A percentile compares a stretch with the other conserved stretches of the same genome.
These are phyloP conservation scores for Megaceryle alcyon DNA, from an alignment of 2,797 vertebrate species.

Conservation along the genomic window DNA sequence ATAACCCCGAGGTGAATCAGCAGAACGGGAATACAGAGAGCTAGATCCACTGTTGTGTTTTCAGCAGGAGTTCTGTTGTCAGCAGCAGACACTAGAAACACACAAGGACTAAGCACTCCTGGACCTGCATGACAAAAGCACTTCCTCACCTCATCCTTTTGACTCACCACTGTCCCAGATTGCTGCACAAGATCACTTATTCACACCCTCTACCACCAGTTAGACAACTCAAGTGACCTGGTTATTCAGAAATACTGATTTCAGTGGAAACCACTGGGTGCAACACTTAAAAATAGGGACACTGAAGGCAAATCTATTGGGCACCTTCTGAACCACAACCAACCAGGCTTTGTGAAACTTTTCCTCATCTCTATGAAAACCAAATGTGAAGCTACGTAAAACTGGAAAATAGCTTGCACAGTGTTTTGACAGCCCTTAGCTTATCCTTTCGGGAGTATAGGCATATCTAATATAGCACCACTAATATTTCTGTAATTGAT, in stretches of 20 bases:
- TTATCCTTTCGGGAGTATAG: not conserved
- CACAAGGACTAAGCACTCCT: fast-evolving
- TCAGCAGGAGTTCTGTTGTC: not conserved
- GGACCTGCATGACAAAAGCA: not conserved
- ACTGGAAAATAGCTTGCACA: not conserved
- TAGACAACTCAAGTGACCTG: not conserved
- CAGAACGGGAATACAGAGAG: fast-evolving
- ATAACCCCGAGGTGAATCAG: not conserved
- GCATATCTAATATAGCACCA: not conserved
- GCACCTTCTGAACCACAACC: not conserved
- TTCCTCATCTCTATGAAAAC: not conserved
- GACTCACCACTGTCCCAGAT: fast-evolving
- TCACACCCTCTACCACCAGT: not conserved
- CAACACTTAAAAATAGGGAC: not conserved
- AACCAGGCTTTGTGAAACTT: not conserved
- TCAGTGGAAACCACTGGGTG: not conserved
- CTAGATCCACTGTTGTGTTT: not conserved
- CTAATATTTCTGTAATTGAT: not conserved
- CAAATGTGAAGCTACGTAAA: not conserved
- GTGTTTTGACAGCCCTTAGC: not conserved
- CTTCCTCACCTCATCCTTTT: not conserved
- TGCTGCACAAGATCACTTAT: not conserved
- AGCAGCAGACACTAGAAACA: not conserved
- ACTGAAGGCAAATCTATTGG: not conserved
- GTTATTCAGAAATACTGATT: not conserved